Percentiles rank a stretch among this genome's conserved stretches.
Conservation (phyloP, 2,113 vertebrate genomes). For the Nanger granti region DNA sequence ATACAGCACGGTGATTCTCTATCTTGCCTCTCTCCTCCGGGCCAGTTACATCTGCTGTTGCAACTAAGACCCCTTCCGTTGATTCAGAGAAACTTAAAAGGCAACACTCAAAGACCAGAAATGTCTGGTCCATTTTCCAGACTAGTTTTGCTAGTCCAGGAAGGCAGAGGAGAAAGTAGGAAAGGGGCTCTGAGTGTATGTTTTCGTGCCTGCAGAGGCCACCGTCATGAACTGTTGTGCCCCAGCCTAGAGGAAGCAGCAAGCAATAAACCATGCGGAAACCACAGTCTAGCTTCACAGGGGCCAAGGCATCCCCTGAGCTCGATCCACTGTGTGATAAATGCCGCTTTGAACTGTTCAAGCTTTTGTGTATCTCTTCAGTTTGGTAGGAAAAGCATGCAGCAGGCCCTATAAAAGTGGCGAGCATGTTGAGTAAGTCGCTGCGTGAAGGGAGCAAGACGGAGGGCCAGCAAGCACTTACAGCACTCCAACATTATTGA, state of each 20-base stretch:
- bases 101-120: background rate
- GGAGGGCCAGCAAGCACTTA: background rate
- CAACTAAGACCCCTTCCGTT: background rate
- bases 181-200: background rate
- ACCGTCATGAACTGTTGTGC: background rate
- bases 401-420: background rate
- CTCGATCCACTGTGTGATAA: background rate
- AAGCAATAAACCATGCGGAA: background rate
- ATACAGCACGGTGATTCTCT: background rate
- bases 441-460: background rate
- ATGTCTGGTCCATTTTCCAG: background rate
- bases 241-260: background rate
- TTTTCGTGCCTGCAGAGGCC: background rate
- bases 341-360: background rate
- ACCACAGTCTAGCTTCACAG: background rate
- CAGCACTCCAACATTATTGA: background rate
- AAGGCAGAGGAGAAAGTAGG: background rate
- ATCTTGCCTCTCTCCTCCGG: background rate
- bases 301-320: background rate
- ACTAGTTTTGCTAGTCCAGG: background rate
- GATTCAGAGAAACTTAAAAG: background rate
- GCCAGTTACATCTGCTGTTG: no score
- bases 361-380: background rate
- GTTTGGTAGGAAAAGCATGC: background rate
- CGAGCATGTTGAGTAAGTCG: background rate